Percentiles rank a stretch among this genome's conserved stretches.
phyloP scores from a whole-genome alignment of 2,797 vertebrate genomes.

The Malurus leucopterus region DNA sequence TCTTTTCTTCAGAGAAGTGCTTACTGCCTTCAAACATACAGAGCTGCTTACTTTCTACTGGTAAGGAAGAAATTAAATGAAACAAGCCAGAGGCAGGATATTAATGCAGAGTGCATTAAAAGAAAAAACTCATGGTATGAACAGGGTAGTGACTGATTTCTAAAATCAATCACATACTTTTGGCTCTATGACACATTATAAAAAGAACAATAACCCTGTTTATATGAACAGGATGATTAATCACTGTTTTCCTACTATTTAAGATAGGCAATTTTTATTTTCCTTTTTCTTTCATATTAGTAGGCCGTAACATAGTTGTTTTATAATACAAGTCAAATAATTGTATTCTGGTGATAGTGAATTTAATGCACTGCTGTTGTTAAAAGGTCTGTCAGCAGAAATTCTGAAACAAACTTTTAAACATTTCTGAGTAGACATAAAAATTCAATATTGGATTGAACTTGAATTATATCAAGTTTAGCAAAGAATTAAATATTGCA shows the following conservation, averaged over 20 bases:
- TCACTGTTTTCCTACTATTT: conserved; percentile 25
- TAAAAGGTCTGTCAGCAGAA: conserved; percentile 5
- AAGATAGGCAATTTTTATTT: conserved; percentile 1
- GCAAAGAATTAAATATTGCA: background rate
- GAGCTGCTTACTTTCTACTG: conserved; percentile 10
- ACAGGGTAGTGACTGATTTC: conserved; percentile 34
- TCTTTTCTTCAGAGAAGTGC: background rate
- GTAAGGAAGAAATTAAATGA: conserved; percentile 54
- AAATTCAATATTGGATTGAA: background rate
- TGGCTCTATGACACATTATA: conserved; percentile 36
- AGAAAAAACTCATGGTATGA: conserved; percentile 32
- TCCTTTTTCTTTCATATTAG: background rate
- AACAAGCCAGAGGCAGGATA: conserved; percentile 51
- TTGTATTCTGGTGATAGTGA: background rate
- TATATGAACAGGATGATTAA: conserved; percentile 57
- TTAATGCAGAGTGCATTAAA: conserved; percentile 55
- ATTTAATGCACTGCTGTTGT: background rate
- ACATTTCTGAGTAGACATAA: conserved; percentile 11
- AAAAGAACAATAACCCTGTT: conserved; percentile 62
- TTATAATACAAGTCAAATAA: background rate
- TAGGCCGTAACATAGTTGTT: background rate
- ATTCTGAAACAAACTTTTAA: conserved; percentile 33
- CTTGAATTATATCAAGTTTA: background rate
- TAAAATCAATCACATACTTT: conserved; percentile 52
- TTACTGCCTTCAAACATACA: conserved; percentile 8